Evolutionary conservation across 2,888 invertebrate species (phyloP).

Genomic region (Aplocera efformata): DNA sequence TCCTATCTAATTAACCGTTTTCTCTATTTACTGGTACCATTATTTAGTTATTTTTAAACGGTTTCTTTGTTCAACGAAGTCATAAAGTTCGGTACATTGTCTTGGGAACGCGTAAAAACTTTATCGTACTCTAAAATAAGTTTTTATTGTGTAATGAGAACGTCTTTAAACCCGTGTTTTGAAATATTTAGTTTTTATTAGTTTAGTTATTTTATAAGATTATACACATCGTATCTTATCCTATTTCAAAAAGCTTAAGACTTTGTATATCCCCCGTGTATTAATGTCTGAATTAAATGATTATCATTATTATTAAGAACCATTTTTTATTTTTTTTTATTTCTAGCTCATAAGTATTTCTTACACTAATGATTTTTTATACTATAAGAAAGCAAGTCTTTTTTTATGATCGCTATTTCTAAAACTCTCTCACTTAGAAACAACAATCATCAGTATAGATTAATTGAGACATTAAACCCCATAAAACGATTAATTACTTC

Average conservation of each 20-base stretch:
- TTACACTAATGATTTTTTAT: too few species aligned
- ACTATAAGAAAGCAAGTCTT: too few species aligned
- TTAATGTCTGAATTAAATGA: too few species aligned
- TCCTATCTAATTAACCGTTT: slow-evolving; percentile 43
- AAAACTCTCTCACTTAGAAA: slow-evolving; percentile 7
- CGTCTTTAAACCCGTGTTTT: slow-evolving; percentile 43
- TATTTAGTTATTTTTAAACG: slow-evolving; percentile 56
- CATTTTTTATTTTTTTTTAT: too few species aligned
- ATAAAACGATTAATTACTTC: slow-evolving; percentile 41
- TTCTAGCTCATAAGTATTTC: too few species aligned
- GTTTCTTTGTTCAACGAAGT: slow-evolving; percentile 48
- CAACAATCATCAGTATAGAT: slow-evolving; percentile 35
- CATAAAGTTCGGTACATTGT: slow-evolving; percentile 60
- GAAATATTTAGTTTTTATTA: slow-evolving; percentile 33
- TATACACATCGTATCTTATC: too few species aligned
- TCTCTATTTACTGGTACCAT: slow-evolving; percentile 43
- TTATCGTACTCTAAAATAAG: slow-evolving; percentile 71
- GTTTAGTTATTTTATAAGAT: too few species aligned
- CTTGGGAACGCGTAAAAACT: slow-evolving; percentile 52
- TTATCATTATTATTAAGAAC: too few species aligned
- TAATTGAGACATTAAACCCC: slow-evolving; percentile 48
- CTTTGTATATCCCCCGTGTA: too few species aligned
- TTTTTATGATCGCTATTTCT: too few species aligned
- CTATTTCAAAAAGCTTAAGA: too few species aligned
- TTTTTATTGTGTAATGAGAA: slow-evolving; percentile 54